Evolutionary conservation across 2,113 vertebrate species (phyloP).

Genomic region (Oenanthe oenanthe): DNA sequence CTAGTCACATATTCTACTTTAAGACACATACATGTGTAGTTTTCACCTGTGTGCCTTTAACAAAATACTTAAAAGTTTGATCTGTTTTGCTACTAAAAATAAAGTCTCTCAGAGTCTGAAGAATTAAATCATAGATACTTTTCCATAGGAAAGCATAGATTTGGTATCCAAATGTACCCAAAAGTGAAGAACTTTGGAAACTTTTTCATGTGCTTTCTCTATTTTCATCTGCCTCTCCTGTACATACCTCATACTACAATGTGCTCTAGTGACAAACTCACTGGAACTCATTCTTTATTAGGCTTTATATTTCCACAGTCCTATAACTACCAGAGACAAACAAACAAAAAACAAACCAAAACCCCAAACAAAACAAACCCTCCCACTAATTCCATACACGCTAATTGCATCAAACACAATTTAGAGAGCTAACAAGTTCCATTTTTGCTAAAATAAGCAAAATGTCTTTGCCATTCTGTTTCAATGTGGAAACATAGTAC

Average conservation of each 20-base stretch:
- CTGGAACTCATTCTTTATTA: not conserved
- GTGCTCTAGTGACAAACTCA: not conserved
- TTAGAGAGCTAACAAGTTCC: not conserved
- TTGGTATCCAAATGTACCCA: not conserved
- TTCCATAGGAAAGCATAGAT: not conserved
- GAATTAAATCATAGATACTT: not conserved
- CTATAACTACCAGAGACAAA: not conserved
- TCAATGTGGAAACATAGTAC: not conserved
- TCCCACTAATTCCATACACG: not conserved
- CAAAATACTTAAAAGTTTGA: not conserved
- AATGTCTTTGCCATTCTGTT: not conserved
- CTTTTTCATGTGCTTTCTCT: not conserved
- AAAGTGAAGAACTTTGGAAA: not conserved
- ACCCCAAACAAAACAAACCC: not conserved
- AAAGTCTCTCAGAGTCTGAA: not conserved
- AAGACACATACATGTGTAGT: not conserved
- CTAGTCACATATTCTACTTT: not conserved
- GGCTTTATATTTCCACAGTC: not conserved
- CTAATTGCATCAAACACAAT: not conserved
- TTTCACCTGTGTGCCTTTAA: not conserved
- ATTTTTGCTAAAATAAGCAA: not conserved
- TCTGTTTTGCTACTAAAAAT: not conserved
- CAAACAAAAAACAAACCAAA: not conserved
- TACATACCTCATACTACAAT: fast-evolving
- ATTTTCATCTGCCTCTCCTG: not conserved